Conservation (phyloP, 2,888 invertebrate genomes). For the Machimus atricapillus region DNA sequence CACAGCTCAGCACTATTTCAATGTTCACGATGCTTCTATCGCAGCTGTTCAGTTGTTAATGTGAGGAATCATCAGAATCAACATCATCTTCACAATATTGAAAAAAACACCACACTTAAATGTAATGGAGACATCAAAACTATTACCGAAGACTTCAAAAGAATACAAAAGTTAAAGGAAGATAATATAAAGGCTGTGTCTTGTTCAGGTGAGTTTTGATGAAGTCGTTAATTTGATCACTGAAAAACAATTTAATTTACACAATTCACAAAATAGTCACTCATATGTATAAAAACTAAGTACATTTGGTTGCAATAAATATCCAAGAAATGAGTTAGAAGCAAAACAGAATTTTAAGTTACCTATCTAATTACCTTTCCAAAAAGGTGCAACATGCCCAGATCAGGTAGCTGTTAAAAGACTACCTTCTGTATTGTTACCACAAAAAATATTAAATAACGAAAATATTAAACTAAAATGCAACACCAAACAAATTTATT, state of each 20-base stretch:
- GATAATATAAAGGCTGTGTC: not conserved
- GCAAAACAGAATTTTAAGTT: no score
- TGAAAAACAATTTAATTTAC: no score
- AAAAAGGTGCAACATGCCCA: no score
- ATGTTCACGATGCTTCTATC: conserved; percentile 4
- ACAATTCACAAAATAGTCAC: no score
- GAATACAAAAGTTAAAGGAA: not conserved
- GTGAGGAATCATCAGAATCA: not conserved
- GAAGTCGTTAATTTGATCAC: no score
- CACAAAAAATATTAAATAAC: not conserved
- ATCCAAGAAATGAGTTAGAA: no score
- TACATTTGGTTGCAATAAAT: no score
- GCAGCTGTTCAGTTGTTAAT: not conserved
- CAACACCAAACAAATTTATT: not conserved
- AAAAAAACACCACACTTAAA: not conserved
- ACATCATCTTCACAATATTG: not conserved
- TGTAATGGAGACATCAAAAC: not conserved
- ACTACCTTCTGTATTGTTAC: no score
- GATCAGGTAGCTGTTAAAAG: no score
- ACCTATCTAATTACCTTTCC: no score
- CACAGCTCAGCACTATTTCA: conserved; percentile 5
- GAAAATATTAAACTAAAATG: not conserved
- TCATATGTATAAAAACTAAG: no score
- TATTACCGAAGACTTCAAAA: not conserved
- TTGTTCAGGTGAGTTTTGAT: conserved; percentile 10